Evolutionary conservation across 2,888 invertebrate genomes (phyloP).

Genomic region (Hydriomena furcata): DNA sequence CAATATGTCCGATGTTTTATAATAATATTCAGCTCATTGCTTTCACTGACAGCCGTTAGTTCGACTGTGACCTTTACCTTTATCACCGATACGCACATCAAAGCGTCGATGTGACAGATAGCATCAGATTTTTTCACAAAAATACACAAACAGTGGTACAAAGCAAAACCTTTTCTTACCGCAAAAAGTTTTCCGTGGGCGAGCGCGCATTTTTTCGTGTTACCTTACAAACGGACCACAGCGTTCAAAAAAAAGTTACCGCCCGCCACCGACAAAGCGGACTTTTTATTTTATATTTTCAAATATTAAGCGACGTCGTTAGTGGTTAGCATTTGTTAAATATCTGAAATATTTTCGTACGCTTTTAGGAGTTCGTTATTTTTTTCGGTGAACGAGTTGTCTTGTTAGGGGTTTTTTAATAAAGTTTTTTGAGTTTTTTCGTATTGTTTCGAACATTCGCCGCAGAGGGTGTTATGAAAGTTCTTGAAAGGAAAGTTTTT

Average conservation of each 20-base stretch:
- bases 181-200: slow-evolving; percentile 75
- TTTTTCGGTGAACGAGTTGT: slow-evolving; percentile 60
- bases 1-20: no score
- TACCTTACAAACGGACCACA: slow-evolving; percentile 77
- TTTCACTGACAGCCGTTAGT: no score
- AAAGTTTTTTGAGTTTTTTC: slow-evolving; percentile 47
- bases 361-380: slow-evolving; percentile 54
- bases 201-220: slow-evolving; percentile 73
- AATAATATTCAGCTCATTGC: no score
- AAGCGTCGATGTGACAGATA: slow-evolving; percentile 31
- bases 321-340: slow-evolving; percentile 79
- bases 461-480: slow-evolving; percentile 54
- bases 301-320: slow-evolving; percentile 80
- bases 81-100: slow-evolving; percentile 23
- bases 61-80: no score
- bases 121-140: slow-evolving; percentile 33
- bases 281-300: slow-evolving; percentile 75
- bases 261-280: slow-evolving; percentile 68
- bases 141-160: slow-evolving; percentile 47
- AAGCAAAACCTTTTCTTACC: slow-evolving; percentile 81
- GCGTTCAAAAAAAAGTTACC: slow-evolving; percentile 71
- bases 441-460: slow-evolving; percentile 46
- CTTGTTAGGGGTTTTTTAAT: slow-evolving; percentile 49
- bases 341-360: slow-evolving; percentile 76
- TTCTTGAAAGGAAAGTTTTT: slow-evolving; percentile 58